These are phyloP conservation scores for Melieria omissa DNA, from an alignment of 2,888 invertebrate species.

Conservation along the genomic window DNA sequence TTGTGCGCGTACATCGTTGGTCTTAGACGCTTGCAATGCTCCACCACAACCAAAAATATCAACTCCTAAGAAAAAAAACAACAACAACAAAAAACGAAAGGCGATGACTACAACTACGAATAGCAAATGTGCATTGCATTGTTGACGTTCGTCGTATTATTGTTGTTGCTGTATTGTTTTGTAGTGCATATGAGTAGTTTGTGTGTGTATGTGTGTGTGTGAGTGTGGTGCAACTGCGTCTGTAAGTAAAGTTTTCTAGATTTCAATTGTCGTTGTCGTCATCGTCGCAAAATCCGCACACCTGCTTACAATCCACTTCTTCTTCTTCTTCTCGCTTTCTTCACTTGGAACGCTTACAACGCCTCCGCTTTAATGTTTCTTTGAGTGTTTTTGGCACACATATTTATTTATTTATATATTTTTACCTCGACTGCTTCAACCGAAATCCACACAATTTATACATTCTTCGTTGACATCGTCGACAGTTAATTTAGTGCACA, in stretches of 20 bases:
- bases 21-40: no score
- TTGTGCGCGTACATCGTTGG: background rate
- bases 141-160: no score
- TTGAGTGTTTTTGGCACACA: background rate
- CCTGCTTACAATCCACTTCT: background rate
- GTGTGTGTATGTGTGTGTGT: no score
- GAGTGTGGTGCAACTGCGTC: background rate
- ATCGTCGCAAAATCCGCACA: background rate
- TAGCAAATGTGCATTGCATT: no score
- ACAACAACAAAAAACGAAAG: no score
- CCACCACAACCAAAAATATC: no score
- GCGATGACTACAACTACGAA: no score
- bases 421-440: conserved; percentile 13
- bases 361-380: no score
- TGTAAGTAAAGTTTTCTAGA: background rate
- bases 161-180: background rate
- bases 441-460: background rate
- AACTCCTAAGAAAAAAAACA: no score
- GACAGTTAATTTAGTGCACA: background rate
- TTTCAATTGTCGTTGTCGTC: conserved; percentile 1
- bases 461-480: background rate
- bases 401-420: background rate
- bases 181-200: no score
- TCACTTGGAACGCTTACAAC: no score
- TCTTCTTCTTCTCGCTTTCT: background rate